Percentiles rank a stretch among this genome's conserved stretches.
phyloP scores from a whole-genome alignment of 1,140 invertebrate species.

The Bombus ignitus region DNA sequence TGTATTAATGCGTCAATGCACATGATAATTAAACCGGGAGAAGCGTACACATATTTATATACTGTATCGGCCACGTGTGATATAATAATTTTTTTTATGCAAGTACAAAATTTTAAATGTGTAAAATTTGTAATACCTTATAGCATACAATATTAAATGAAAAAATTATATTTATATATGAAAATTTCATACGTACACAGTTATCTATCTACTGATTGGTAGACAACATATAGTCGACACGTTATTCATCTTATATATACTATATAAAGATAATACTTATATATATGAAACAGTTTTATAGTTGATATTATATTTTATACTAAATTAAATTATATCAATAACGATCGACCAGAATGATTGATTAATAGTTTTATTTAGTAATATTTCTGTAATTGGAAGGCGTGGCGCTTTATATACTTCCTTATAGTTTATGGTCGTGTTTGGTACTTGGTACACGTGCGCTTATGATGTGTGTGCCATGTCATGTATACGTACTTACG shows the following conservation, averaged over 20 bases:
- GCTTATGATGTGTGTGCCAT: neutral
- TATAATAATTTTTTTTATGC: neutral
- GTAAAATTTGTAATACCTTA: neutral
- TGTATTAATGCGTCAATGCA: neutral
- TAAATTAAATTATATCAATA: neutral
- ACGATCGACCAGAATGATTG: neutral
- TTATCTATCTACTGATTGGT: neutral
- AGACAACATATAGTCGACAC: neutral
- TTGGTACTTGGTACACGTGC: slow-evolving; percentile 29
- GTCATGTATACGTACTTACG: neutral
- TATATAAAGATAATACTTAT: neutral
- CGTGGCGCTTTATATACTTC: slow-evolving; percentile 12
- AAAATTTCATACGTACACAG: slow-evolving; percentile 6
- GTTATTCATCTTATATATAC: neutral
- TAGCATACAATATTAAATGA: neutral
- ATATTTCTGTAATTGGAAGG: neutral
- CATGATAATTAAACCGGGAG: slow-evolving; percentile 17
- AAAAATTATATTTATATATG: slow-evolving; percentile 35
- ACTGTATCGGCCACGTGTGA: slow-evolving; percentile 49
- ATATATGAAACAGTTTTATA: neutral
- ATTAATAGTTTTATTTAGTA: slow-evolving; percentile 10
- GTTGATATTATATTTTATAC: no score
- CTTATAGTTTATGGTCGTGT: slow-evolving; percentile 19
- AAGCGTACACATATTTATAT: neutral
- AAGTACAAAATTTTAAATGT: slow-evolving; percentile 25